A percentile compares a stretch with the other conserved stretches of the same genome.
These are phyloP conservation scores for Peribatodes rhomboidaria DNA, from an alignment of 2,888 invertebrate species.

Conservation along the genomic window DNA sequence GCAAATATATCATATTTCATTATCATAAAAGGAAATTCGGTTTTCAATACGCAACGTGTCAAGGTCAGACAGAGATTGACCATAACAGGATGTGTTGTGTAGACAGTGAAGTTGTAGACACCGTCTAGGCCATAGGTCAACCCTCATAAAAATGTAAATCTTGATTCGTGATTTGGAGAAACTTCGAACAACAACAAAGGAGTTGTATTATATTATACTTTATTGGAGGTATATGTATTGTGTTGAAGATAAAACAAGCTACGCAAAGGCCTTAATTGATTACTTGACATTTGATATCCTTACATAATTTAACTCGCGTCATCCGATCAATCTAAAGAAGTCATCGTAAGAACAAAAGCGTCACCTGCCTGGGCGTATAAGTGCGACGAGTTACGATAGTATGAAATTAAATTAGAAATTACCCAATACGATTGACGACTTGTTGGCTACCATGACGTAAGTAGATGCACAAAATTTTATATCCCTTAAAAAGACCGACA, in stretches of 20 bases:
- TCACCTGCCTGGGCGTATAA: conserved; percentile 34
- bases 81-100: conserved; percentile 36
- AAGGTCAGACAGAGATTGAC: conserved; percentile 27
- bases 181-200: conserved; percentile 1
- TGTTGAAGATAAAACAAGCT: conserved; percentile 11
- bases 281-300: conserved; percentile 50
- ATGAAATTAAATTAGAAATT: conserved; percentile 12
- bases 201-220: background rate
- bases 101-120: conserved; percentile 15
- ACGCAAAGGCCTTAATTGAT: conserved; percentile 45
- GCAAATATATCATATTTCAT: background rate
- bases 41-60: conserved; percentile 26
- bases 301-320: conserved; percentile 36
- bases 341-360: conserved; percentile 33
- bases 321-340: conserved; percentile 46
- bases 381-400: conserved; percentile 20
- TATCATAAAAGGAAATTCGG: conserved; percentile 20
- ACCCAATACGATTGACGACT: conserved; percentile 36
- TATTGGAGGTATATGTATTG: conserved; percentile 19
- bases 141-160: conserved; percentile 27
- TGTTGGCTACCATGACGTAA: conserved; percentile 5
- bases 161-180: conserved; percentile 15
- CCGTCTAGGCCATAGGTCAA: conserved; percentile 39
- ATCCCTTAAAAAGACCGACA: conserved; percentile 40
- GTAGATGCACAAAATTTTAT: conserved; percentile 16